phyloP scores from a whole-genome alignment of 2,113 vertebrate genomes.

The Tachycineta bicolor region DNA sequence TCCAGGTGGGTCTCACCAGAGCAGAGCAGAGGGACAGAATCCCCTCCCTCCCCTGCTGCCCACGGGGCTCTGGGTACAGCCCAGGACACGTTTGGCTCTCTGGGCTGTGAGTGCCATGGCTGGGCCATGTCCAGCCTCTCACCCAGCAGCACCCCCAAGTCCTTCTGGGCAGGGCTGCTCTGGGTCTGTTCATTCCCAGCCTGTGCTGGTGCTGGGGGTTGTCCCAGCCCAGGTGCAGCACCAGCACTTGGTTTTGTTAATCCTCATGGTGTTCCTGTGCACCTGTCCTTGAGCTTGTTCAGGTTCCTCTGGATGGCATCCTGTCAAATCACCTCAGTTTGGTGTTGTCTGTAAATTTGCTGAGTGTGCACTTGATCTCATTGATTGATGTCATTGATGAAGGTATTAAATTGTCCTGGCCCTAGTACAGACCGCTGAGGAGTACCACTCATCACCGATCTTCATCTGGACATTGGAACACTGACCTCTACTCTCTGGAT shows the following conservation, averaged over 20 bases:
- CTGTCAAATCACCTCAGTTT: not conserved
- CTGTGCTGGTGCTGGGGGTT: fast-evolving
- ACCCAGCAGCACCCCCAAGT: not conserved
- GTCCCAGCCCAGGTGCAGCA: not conserved
- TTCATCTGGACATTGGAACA: not conserved
- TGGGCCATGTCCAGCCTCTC: not conserved
- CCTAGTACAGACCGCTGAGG: no score
- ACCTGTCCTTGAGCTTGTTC: fast-evolving
- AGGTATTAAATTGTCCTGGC: not conserved
- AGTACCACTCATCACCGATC: not conserved
- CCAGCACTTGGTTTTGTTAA: not conserved
- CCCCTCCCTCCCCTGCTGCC: not conserved
- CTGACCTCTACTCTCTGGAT: not conserved
- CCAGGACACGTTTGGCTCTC: not conserved
- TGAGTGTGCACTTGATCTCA: not conserved
- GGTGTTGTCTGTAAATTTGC: not conserved
- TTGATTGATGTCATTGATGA: not conserved
- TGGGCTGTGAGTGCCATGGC: no score
- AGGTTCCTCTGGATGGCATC: not conserved
- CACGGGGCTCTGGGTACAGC: not conserved
- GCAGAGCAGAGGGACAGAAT: not conserved
- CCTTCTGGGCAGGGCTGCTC: not conserved
- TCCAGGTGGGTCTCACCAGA: not conserved
- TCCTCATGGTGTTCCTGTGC: fast-evolving
- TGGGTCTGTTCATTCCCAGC: not conserved